Evolutionary conservation across 2,113 vertebrate genomes (phyloP).

Genomic region (Sceloporus tristichus): DNA sequence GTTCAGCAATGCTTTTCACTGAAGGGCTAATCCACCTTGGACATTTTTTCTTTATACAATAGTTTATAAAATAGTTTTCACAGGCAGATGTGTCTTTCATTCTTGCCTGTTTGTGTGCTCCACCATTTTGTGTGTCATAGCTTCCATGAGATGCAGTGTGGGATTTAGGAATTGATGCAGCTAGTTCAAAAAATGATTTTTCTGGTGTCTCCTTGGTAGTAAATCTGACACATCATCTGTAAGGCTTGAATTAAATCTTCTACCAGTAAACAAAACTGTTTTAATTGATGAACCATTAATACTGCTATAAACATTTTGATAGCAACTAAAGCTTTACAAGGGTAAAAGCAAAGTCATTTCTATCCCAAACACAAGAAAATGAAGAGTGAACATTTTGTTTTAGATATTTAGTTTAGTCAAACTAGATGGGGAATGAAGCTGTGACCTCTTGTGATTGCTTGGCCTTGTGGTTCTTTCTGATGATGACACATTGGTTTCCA

Average conservation of each 20-base stretch:
- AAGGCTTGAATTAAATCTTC: conserved; percentile 38
- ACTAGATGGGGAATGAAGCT: conserved; percentile 22
- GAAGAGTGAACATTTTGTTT: background rate
- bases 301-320: conserved; percentile 77
- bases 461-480: conserved; percentile 49
- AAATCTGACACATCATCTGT: background rate
- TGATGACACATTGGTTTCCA: conserved; percentile 53
- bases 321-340: conserved; percentile 77
- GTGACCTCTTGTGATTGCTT: conserved; percentile 35
- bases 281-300: conserved; percentile 80
- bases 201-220: background rate
- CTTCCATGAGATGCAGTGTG: conserved; percentile 11
- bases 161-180: background rate
- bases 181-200: conserved; percentile 24
- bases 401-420: conserved; percentile 43
- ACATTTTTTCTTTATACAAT: conserved; percentile 37
- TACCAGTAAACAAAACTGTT: conserved; percentile 37
- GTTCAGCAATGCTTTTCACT: background rate
- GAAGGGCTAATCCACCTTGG: background rate
- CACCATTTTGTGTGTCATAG: conserved; percentile 1
- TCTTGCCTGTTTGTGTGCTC: conserved; percentile 58
- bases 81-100: conserved; percentile 63
- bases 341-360: conserved; percentile 32
- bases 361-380: background rate
- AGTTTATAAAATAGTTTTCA: conserved; percentile 64